Conservation (phyloP, 2,888 invertebrate species). For the Opisthograptis luteolata region DNA sequence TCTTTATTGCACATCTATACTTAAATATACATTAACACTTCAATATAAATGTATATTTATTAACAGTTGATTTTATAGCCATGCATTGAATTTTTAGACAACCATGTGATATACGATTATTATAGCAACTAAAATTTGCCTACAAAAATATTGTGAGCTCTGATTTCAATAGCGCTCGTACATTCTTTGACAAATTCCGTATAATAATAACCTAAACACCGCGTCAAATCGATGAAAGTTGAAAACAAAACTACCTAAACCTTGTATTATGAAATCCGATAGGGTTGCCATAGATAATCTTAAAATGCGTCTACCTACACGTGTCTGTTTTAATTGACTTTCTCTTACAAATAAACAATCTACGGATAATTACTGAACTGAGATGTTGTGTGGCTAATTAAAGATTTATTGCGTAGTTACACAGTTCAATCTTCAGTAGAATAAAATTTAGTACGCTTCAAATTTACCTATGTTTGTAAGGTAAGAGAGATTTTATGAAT, state of each 20-base stretch:
- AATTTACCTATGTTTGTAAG: too few relatives aligned
- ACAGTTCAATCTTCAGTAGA: constrained; percentile 21
- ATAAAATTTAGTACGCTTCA: constrained; percentile 6
- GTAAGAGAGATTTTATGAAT: too few relatives aligned
- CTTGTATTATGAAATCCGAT: constrained; percentile 25
- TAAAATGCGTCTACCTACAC: constrained; percentile 36
- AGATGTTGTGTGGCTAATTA: constrained; percentile 18
- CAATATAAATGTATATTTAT: too few relatives aligned
- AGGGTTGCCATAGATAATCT: constrained; percentile 33
- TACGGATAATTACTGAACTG: constrained; percentile 13
- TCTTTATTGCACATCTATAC: too few relatives aligned
- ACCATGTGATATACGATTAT: too few relatives aligned
- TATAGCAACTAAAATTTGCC: not conserved
- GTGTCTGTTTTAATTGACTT: constrained; percentile 31
- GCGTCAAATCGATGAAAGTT: constrained; percentile 35
- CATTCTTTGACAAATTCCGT: constrained; percentile 30
- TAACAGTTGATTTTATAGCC: too few relatives aligned
- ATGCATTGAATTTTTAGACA: too few relatives aligned
- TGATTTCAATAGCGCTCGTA: constrained; percentile 8
- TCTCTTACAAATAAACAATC: constrained; percentile 24
- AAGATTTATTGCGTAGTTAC: constrained; percentile 20
- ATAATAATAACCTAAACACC: constrained; percentile 23
- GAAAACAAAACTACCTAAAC: constrained; percentile 37
- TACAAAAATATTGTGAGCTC: constrained; percentile 1
- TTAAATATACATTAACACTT: too few relatives aligned